These are phyloP conservation scores for Patella caerulea DNA, from an alignment of 2,888 invertebrate species.

Conservation along the genomic window DNA sequence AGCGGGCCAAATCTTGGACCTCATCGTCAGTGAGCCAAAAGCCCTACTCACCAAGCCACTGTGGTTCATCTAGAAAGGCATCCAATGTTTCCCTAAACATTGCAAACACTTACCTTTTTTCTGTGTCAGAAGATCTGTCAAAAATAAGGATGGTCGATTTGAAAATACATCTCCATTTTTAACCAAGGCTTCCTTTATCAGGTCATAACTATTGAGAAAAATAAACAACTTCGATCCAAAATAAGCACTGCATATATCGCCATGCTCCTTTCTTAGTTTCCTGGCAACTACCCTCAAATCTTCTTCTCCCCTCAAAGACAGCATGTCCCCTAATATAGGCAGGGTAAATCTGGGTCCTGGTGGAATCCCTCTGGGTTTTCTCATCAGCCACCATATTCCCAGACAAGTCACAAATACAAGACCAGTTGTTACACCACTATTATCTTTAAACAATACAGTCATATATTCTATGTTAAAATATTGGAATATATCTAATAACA, in stretches of 20 bases:
- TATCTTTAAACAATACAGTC: too few species aligned
- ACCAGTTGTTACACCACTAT: too few species aligned
- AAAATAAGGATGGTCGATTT: slow-evolving; percentile 22
- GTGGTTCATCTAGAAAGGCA: too few species aligned
- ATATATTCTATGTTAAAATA: too few species aligned
- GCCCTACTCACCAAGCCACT: too few species aligned
- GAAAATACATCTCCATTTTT: slow-evolving; percentile 31
- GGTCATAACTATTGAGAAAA: too few species aligned
- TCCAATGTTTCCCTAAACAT: too few species aligned
- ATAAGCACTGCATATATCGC: not conserved
- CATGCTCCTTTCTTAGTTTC: not conserved
- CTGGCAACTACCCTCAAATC: not conserved
- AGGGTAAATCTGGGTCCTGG: not conserved
- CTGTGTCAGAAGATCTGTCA: not conserved
- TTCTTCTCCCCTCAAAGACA: not conserved
- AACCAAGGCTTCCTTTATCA: slow-evolving; percentile 30
- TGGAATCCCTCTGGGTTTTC: not conserved
- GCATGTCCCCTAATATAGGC: not conserved
- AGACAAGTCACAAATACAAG: too few species aligned
- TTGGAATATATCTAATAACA: too few species aligned
- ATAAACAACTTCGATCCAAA: not conserved
- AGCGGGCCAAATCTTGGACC: too few species aligned
- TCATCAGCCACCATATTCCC: too few species aligned
- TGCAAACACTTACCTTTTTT: not conserved
- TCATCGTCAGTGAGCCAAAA: too few species aligned